A percentile compares a stretch with the other conserved stretches of the same genome.
Evolutionary conservation across 2,888 invertebrate genomes (phyloP).

Genomic region (Germaria angustata): DNA sequence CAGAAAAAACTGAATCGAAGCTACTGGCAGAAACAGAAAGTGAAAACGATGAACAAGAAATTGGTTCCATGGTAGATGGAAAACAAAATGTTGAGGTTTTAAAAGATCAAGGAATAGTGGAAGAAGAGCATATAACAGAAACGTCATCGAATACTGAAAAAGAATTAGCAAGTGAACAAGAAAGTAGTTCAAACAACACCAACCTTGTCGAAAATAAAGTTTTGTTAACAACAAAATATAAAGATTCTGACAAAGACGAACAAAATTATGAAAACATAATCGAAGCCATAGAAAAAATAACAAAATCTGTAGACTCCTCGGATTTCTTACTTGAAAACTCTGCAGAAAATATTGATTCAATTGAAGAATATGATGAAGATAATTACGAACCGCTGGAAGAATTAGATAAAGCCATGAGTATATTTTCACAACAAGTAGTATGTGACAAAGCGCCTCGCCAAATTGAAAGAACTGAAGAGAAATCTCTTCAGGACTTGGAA

Average conservation of each 20-base stretch:
- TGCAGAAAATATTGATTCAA: constrained; percentile 49
- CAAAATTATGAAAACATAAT: constrained; percentile 47
- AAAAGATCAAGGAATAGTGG: not conserved
- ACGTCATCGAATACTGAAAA: not conserved
- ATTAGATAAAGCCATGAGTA: constrained; percentile 35
- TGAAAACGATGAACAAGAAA: constrained; percentile 26
- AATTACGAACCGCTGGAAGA: constrained; percentile 51
- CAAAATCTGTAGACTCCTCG: not conserved
- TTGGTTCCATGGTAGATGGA: constrained; percentile 3
- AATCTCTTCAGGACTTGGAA: constrained; percentile 49
- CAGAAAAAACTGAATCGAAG: constrained; percentile 58
- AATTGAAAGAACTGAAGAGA: not conserved
- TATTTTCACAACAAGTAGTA: constrained; percentile 14
- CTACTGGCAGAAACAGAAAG: constrained; percentile 21
- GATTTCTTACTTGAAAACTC: not conserved
- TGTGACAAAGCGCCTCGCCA: not conserved
- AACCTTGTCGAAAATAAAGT: not conserved
- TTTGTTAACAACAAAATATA: not conserved
- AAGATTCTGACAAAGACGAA: not conserved
- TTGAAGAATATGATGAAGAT: constrained; percentile 19
- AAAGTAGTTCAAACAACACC: not conserved
- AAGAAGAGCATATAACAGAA: not conserved
- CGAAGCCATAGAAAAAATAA: constrained; percentile 43
- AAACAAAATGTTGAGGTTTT: not conserved
- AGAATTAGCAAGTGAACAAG: not conserved